Base-by-base conservation (phyloP, 35 echinoderm and acorn worm species). In the Apostichopus californicus region DNA sequence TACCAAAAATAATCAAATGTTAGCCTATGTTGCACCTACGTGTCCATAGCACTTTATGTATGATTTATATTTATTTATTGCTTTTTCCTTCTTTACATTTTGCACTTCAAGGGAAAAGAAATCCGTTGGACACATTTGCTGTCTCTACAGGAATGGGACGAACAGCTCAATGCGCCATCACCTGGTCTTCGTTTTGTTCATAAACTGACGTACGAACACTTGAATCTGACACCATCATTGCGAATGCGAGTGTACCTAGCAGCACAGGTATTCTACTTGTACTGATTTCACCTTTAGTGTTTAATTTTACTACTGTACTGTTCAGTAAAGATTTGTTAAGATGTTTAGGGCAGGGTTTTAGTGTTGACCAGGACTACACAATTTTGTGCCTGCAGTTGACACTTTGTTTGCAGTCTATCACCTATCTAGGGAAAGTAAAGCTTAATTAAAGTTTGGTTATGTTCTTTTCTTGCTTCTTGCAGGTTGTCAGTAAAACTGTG, bases 401-500 rank as follows among this genome's bases (percentile, higher is more conserved):
- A 46, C 34, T 46, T 46, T 46, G 34, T 46, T 46, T 46, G 34
- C 34, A 46, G 34, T 46, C 34, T 46, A 46, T 46, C 34, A 46
- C 34, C 34, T 3, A 46, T 46, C 34, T 46, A 46, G 34, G 34
- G 34, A 46, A 46, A 46, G 34, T 46, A 46, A 2, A 46, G 34
- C 34, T 46, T 46, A 46, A 46, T 46, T 46, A 46, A 46, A 46
- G 34, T 46, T 46, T 46, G 34, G 34, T 46, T 34, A 54, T 81
- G 12, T 46, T 53, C 15, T 81, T 15, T 15, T 53, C 8, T 79
- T 79, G 85, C 65, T 75, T 77, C 60, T 61, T 80, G 80, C 57
- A 96, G 95, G 90, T 96, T 1, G 9, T 96, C 11, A 90, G 82
- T 26, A 64, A 57, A 9, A 94, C 80, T 65, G 90, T 94, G 54